Evolutionary conservation across 2,797 vertebrate species (phyloP), one percentile per base, ranked within the genome.

Genomic region (Eutrigla gurnardus): DNA sequence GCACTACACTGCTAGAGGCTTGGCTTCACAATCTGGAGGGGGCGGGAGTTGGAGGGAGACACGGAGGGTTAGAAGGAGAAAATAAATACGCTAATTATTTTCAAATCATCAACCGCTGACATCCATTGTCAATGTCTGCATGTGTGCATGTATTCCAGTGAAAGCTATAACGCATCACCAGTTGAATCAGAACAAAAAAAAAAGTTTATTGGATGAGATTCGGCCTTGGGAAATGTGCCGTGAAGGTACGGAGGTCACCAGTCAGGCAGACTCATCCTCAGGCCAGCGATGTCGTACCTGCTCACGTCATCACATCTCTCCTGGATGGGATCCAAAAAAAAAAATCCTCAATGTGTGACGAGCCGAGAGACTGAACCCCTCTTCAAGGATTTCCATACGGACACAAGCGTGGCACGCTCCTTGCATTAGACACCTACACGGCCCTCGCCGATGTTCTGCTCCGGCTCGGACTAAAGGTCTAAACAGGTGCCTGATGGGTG

Each of bases 1-100:
- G 96, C 96, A 94, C 91, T 86, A 88, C 95, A 95, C 93, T 94
- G 96, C 96, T 96, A 92, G 92, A 95, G 96, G 96, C 95, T 95
- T 96, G 66, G 95, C 96, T 95, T 95, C 91, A 69, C 93, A 95
- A 95, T 96, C 96, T 96, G 90, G 86, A 86, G 89, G 94, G 25
- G 88, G 91, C 75, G 88, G 89, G 86, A 87, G 85, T 85, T 75
- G 70, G 72, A 84, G 75, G 67, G 84, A 82, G 84, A 91, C 75
- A 83, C 61, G 75, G 61, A 69, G 75, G 67, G 70, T 75, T 71
- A 86, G 76, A 76, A 93, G 83, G 78, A 78, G 89, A 93, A 96
- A 96, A 89, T 94, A 96, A 92, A 94, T 96, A 97, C 92, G 93
- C 94, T 87, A 95, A 96, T 93, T 93, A 93, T 80, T 82, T 87